These are phyloP conservation scores for Acanthosepion lycidas DNA, from an alignment of 2,888 invertebrate genomes.

Conservation along the genomic window DNA sequence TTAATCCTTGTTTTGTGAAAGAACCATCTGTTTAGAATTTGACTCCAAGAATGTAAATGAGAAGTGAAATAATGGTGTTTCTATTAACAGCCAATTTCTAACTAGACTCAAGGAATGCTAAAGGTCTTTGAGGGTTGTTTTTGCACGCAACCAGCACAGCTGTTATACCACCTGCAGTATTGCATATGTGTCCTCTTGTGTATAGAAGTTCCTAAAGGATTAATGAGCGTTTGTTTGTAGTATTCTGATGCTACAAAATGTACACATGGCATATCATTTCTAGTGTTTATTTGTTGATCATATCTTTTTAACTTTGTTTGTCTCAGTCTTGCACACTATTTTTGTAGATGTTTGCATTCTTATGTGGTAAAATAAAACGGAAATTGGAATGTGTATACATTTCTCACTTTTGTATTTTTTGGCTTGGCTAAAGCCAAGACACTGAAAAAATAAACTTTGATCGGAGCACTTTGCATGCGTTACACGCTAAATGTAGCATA, in stretches of 20 bases:
- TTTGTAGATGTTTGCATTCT: constrained; percentile 33
- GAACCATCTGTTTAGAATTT: background rate
- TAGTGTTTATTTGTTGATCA: constrained; percentile 21
- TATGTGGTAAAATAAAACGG: background rate
- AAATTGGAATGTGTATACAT: background rate
- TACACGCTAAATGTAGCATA: background rate
- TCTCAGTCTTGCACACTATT: background rate
- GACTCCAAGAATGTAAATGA: constrained; percentile 23
- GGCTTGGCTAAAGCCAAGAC: background rate
- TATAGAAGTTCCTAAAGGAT: background rate
- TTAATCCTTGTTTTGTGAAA: background rate
- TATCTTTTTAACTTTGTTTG: background rate
- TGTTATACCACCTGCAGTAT: constrained; percentile 21
- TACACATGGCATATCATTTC: background rate
- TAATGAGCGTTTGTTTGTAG: constrained; percentile 6
- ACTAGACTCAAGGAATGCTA: background rate
- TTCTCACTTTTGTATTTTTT: background rate
- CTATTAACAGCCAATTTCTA: constrained; percentile 20
- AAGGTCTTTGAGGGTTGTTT: constrained; percentile 10
- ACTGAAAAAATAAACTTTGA: background rate
- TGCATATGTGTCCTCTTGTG: background rate
- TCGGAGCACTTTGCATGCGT: background rate
- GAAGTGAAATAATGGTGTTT: background rate
- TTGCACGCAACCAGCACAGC: background rate
- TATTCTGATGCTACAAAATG: constrained; percentile 4